A percentile compares a stretch with the other conserved stretches of the same genome.
These are phyloP conservation scores for Pterophyllum scalare DNA, from an alignment of 2,113 vertebrate genomes.

Conservation along the genomic window DNA sequence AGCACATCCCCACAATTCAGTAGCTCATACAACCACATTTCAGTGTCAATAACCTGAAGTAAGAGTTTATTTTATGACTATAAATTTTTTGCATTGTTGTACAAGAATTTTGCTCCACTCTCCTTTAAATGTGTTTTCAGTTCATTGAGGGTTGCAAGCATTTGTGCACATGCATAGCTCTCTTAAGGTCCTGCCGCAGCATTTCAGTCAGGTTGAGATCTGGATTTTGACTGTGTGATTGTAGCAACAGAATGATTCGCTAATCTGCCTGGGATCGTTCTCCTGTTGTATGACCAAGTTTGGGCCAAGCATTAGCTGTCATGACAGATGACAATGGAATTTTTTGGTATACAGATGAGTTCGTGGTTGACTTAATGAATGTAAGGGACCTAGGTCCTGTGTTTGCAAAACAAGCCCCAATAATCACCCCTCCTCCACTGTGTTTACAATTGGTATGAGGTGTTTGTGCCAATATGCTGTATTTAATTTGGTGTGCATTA, in stretches of 20 bases:
- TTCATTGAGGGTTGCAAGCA: background rate
- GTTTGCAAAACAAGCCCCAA: too few species aligned
- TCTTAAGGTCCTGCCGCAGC: background rate
- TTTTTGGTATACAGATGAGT: background rate
- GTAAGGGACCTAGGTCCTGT: too few species aligned
- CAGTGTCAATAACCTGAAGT: background rate
- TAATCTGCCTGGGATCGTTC: background rate
- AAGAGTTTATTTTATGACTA: background rate
- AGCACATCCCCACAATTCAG: background rate
- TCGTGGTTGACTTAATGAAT: too few species aligned
- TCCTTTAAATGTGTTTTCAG: background rate
- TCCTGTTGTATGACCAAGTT: background rate
- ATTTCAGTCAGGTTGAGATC: background rate
- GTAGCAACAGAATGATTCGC: background rate
- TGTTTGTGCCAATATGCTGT: too few species aligned
- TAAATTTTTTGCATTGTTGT: background rate
- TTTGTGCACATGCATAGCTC: background rate
- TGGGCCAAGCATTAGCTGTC: too few species aligned
- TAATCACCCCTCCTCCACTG: too few species aligned
- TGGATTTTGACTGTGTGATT: background rate
- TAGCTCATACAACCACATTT: background rate
- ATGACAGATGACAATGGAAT: background rate
- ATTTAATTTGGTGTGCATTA: too few species aligned
- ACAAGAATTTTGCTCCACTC: background rate
- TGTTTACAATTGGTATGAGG: too few species aligned